Evolutionary conservation across 2,888 invertebrate genomes (phyloP).

Genomic region (Capitulum mitella): DNA sequence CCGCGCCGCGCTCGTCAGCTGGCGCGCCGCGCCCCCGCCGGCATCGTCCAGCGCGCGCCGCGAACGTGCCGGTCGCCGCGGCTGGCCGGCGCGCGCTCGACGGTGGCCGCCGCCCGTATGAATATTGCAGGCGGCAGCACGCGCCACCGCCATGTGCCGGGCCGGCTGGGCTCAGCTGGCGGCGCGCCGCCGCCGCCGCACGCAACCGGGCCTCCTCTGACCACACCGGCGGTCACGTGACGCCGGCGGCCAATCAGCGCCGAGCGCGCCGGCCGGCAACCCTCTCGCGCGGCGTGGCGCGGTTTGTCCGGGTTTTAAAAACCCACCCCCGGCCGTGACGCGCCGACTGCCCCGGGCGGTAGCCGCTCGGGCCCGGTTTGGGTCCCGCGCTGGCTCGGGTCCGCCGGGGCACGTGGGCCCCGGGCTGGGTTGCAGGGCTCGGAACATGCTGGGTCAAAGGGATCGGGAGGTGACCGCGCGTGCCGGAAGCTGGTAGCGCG

Average conservation of each 20-base stretch:
- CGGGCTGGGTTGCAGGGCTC: too few species aligned
- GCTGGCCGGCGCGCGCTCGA: background rate
- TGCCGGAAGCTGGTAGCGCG: too few species aligned
- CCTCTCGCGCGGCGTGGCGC: background rate
- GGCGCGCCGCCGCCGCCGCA: background rate
- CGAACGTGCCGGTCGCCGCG: background rate
- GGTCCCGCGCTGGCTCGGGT: too few species aligned
- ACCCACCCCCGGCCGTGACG: background rate
- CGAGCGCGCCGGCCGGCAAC: background rate
- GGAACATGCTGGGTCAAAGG: too few species aligned
- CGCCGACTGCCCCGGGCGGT: too few species aligned
- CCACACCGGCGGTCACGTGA: conserved; percentile 14
- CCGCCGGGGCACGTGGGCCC: too few species aligned
- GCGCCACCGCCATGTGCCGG: background rate
- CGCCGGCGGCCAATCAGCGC: background rate
- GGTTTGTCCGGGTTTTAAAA: background rate
- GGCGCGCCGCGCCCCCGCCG: background rate
- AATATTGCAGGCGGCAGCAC: background rate
- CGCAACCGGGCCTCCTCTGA: background rate
- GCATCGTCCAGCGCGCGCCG: background rate
- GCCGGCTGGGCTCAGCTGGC: background rate
- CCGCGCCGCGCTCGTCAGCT: background rate
- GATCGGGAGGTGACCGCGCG: too few species aligned
- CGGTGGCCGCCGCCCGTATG: background rate
- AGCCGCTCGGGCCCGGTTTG: too few species aligned